These are phyloP conservation scores for Lymantria monacha DNA, from an alignment of 2,888 invertebrate genomes.

Conservation along the genomic window DNA sequence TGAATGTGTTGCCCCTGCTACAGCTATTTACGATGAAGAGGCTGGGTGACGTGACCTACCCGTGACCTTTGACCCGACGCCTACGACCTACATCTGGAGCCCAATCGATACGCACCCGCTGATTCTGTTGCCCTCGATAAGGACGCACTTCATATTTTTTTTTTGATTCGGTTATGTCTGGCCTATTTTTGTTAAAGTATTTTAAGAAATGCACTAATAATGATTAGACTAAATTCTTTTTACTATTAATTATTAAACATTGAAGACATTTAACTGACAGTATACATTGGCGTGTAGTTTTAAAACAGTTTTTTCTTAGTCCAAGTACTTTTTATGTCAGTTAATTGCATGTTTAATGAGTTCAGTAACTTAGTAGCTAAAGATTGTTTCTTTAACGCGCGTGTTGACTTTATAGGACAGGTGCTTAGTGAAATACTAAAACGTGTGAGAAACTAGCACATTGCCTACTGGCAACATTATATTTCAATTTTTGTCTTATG, in stretches of 20 bases:
- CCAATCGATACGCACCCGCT: conserved; percentile 65
- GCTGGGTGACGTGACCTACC: conserved; percentile 65
- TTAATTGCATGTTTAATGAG: too few species aligned
- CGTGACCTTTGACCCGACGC: conserved; percentile 83
- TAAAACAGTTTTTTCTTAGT: too few species aligned
- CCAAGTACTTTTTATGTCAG: too few species aligned
- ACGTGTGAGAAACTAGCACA: conserved; percentile 9
- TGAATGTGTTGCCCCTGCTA: conserved; percentile 33
- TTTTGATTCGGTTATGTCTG: conserved; percentile 44
- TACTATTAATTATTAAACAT: too few species aligned
- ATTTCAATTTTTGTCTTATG: conserved; percentile 8
- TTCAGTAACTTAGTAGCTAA: too few species aligned
- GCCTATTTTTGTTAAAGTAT: background rate
- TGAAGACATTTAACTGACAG: too few species aligned
- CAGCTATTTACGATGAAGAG: conserved; percentile 61
- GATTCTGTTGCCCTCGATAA: conserved; percentile 46
- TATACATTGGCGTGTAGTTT: too few species aligned
- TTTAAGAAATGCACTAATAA: background rate
- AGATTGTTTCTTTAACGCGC: too few species aligned
- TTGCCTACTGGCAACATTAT: conserved; percentile 24
- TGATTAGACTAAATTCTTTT: too few species aligned
- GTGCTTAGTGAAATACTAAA: too few species aligned
- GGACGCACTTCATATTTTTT: conserved; percentile 45
- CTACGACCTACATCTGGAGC: conserved; percentile 77
- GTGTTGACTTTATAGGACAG: too few species aligned